Evolutionary conservation across 2,888 invertebrate genomes (phyloP).

Genomic region (Belgica antarctica): DNA sequence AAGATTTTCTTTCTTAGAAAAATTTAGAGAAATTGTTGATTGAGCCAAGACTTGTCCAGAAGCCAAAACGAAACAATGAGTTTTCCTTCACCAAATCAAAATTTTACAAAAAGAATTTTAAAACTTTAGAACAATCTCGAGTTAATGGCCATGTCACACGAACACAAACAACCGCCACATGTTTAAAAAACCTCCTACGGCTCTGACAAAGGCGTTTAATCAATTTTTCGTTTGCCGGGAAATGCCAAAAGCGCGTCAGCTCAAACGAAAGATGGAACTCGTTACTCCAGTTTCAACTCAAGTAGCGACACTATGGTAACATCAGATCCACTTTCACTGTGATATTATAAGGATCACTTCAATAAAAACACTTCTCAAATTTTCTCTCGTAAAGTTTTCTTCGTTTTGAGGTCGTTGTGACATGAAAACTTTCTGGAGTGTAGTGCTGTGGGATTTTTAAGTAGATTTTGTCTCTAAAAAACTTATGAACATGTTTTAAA

Average conservation of each 20-base stretch:
- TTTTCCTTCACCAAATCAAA: neutral
- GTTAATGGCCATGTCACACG: neutral
- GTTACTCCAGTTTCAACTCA: too few relatives aligned
- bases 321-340: conserved; percentile 2
- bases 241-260: too few relatives aligned
- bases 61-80: neutral
- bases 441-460: neutral
- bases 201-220: too few relatives aligned
- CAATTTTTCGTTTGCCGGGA: too few relatives aligned
- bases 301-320: neutral
- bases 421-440: neutral
- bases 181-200: neutral
- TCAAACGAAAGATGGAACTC: neutral
- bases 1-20: neutral
- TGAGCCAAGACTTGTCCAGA: conserved; percentile 17
- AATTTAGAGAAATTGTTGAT: neutral
- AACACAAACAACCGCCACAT: neutral
- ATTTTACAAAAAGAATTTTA: too few relatives aligned
- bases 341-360: conserved; percentile 3
- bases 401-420: neutral
- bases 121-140: too few relatives aligned
- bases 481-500: too few relatives aligned
- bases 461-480: too few relatives aligned
- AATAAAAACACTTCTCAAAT: too few relatives aligned
- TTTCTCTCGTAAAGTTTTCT: too few relatives aligned